Percentiles rank a stretch among this genome's conserved stretches.
Conservation (phyloP, 2,113 vertebrate genomes). For the Rostratula benghalensis region DNA sequence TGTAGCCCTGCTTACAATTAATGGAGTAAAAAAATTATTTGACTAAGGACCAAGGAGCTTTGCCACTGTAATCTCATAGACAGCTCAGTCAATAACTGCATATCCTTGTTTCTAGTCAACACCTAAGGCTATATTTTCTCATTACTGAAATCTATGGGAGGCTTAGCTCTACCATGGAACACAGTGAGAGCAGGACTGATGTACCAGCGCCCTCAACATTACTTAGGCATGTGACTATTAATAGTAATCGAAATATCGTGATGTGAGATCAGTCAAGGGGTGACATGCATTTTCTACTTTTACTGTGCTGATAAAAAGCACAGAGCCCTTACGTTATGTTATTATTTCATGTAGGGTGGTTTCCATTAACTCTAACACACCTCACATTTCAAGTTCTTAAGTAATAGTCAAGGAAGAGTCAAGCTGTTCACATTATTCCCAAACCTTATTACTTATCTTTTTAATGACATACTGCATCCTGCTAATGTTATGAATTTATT, state of each 20-base stretch:
- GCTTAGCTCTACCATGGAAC: neutral
- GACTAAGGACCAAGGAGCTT: neutral
- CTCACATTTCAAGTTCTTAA: conserved; percentile 62
- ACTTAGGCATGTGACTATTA: neutral
- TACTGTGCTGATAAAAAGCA: conserved; percentile 15
- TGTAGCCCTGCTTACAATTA: neutral
- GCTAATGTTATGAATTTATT: conserved; percentile 26
- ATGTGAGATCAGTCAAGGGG: neutral
- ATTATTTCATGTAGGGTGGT: neutral
- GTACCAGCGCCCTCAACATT: neutral
- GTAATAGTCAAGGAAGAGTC: conserved; percentile 61
- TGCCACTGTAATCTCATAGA: neutral
- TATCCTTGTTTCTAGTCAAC: neutral
- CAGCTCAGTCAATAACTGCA: neutral
- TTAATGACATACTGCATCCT: neutral
- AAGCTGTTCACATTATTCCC: conserved; percentile 54
- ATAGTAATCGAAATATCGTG: conserved; percentile 11
- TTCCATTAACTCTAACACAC: conserved; percentile 52
- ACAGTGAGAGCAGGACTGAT: neutral
- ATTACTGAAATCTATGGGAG: neutral
- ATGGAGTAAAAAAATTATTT: neutral
- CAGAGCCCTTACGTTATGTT: conserved; percentile 1
- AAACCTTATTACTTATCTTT: conserved; percentile 44
- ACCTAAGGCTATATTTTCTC: neutral
- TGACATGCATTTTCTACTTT: conserved; percentile 1